Conservation (phyloP, 2,888 invertebrate genomes). For the Acrobasis suavella region DNA sequence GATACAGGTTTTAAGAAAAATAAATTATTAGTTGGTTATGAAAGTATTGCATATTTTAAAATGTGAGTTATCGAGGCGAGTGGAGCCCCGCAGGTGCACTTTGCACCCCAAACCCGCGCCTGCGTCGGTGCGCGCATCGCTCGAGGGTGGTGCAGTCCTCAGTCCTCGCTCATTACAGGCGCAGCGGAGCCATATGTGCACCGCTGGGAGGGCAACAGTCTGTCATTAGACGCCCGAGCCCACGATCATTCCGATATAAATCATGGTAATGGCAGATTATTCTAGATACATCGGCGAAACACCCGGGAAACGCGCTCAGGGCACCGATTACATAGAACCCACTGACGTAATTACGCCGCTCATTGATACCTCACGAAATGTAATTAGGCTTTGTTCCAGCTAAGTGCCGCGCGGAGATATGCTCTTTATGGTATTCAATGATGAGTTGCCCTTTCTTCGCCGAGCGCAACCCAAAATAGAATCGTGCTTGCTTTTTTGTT, state of each 20-base stretch:
- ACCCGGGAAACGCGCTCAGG: conserved; percentile 71
- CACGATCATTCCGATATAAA: conserved; percentile 75
- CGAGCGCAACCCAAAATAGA: conserved; percentile 16
- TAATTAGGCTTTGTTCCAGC: conserved; percentile 75
- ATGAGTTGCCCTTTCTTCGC: conserved; percentile 40
- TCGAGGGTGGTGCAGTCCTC: conserved; percentile 38
- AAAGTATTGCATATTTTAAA: conserved; percentile 23
- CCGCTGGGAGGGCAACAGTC: conserved; percentile 55
- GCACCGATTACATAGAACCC: conserved; percentile 69
- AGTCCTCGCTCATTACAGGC: conserved; percentile 52
- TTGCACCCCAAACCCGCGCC: conserved; percentile 34
- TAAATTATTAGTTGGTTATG: conserved; percentile 23
- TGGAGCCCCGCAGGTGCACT: conserved; percentile 35
- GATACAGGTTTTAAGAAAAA: conserved; percentile 12
- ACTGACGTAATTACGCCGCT: conserved; percentile 74
- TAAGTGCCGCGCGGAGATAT: conserved; percentile 57
- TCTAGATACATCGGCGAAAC: conserved; percentile 73
- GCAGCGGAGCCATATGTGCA: conserved; percentile 60
- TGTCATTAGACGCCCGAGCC: conserved; percentile 72
- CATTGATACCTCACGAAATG: conserved; percentile 78
- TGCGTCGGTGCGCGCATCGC: conserved; percentile 32
- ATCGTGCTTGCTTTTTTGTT: conserved; percentile 3
- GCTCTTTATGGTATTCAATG: conserved; percentile 62
- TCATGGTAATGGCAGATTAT: conserved; percentile 80
- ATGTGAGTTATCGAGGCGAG: conserved; percentile 20